These are phyloP conservation scores for Homalodisca vitripennis DNA, from an alignment of 1,140 invertebrate species.

Conservation along the genomic window DNA sequence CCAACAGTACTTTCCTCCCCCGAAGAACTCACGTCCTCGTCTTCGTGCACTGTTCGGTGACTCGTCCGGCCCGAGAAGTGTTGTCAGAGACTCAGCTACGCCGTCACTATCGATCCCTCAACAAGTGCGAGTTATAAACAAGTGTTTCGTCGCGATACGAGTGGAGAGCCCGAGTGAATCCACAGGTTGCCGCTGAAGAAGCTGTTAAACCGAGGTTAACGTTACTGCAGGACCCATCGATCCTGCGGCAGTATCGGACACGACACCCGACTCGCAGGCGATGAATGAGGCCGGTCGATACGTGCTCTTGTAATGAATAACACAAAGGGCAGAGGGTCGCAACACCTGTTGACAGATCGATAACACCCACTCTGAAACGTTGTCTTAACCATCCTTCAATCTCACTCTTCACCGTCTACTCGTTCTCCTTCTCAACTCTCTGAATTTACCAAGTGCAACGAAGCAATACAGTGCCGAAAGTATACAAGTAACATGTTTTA, in stretches of 20 bases:
- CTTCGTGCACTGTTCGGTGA: neutral
- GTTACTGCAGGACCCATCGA: too few relatives aligned
- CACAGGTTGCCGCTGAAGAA: too few relatives aligned
- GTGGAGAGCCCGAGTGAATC: neutral
- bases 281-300: neutral
- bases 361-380: constrained; percentile 25
- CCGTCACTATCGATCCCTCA: neutral
- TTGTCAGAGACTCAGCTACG: neutral
- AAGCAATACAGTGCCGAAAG: constrained; percentile 27
- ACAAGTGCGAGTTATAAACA: neutral
- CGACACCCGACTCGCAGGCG: neutral
- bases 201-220: too few relatives aligned
- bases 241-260: too few relatives aligned
- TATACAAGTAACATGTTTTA: constrained; percentile 13
- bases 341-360: constrained; percentile 32
- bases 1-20: constrained; percentile 24
- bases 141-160: neutral
- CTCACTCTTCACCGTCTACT: constrained; percentile 4
- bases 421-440: constrained; percentile 18
- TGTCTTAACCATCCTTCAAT: constrained; percentile 5
- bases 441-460: neutral
- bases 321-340: constrained; percentile 4
- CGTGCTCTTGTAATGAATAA: neutral
- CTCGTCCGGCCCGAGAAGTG: too few relatives aligned
- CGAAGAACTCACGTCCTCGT: neutral